These are phyloP conservation scores for Melikaiella ostensackeni DNA, from an alignment of 2,888 invertebrate genomes.

Conservation along the genomic window DNA sequence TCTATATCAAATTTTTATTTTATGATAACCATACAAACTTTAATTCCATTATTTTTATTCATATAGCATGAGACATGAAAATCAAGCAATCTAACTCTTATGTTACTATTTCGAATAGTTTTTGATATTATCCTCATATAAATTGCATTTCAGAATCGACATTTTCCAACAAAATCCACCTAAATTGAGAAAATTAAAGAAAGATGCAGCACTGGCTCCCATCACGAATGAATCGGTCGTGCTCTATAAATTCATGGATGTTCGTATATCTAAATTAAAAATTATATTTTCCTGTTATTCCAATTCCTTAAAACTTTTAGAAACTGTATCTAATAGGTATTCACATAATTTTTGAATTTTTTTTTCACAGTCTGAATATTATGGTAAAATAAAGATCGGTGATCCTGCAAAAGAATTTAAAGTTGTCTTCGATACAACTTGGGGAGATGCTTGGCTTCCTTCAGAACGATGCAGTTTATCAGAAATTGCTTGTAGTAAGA, in stretches of 20 bases:
- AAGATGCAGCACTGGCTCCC: not conserved
- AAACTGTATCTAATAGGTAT: not conserved
- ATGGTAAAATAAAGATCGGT: slow-evolving; percentile 77
- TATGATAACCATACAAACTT: too few species aligned
- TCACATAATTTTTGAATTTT: slow-evolving; percentile 44
- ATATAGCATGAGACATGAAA: too few species aligned
- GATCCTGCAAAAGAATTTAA: slow-evolving; percentile 77
- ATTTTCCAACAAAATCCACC: slow-evolving; percentile 49
- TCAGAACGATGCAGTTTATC: slow-evolving; percentile 75
- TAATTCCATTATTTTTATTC: too few species aligned
- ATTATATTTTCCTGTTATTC: slow-evolving; percentile 1
- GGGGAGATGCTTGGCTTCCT: slow-evolving; percentile 78
- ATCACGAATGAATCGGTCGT: slow-evolving; percentile 50
- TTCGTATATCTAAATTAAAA: slow-evolving; percentile 48
- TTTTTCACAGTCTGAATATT: slow-evolving; percentile 79
- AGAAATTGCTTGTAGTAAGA: slow-evolving; percentile 78
- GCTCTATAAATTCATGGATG: slow-evolving; percentile 62
- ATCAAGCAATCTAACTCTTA: too few species aligned
- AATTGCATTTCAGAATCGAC: slow-evolving; percentile 50
- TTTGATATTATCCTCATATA: not conserved
- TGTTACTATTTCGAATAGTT: too few species aligned
- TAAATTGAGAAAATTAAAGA: not conserved
- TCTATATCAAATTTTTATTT: too few species aligned
- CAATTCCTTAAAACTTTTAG: too few species aligned
- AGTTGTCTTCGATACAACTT: slow-evolving; percentile 79